These are phyloP conservation scores for Otolemur crassicaudatus DNA, from an alignment of 2,797 vertebrate species.

Conservation along the genomic window DNA sequence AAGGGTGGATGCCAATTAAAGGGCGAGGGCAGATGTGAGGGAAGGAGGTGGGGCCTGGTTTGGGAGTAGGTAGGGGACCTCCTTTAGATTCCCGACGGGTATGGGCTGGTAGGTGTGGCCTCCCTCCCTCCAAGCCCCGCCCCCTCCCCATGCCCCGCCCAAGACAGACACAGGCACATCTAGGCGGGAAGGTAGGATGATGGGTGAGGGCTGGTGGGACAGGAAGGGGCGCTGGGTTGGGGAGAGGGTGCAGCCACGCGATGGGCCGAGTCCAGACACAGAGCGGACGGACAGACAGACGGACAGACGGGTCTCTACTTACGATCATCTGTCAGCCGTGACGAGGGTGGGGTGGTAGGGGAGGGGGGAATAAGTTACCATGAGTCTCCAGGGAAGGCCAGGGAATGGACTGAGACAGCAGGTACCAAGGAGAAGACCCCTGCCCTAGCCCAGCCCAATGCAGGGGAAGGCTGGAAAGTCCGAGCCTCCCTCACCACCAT, in stretches of 20 bases:
- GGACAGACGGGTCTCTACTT: conserved; percentile 95
- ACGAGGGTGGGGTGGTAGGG: conserved; percentile 38
- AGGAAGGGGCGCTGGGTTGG: conserved; percentile 67
- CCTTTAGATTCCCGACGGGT: accelerated
- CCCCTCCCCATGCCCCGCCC: conserved; percentile 51
- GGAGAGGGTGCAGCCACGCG: conserved; percentile 90
- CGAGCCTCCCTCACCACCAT: neutral
- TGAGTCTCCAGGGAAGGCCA: conserved; percentile 61
- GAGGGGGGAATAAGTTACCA: conserved; percentile 76
- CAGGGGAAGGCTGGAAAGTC: neutral
- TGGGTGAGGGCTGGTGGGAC: neutral
- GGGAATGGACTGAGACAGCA: neutral
- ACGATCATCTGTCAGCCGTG: conserved; percentile 97
- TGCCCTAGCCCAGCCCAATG: neutral
- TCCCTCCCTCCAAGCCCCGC: conserved; percentile 54
- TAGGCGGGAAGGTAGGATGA: conserved; percentile 55
- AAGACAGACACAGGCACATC: conserved; percentile 82
- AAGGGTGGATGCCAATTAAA: neutral
- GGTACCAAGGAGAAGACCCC: neutral
- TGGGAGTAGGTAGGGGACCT: accelerated
- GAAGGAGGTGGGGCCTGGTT: neutral
- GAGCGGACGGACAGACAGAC: conserved; percentile 95
- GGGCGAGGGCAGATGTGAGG: neutral
- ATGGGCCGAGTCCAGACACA: conserved; percentile 90
- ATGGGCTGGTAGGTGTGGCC: neutral